Evolutionary conservation across 2,888 invertebrate genomes (phyloP), one percentile per base, ranked within the genome.

Genomic region (Sceliomorpha sp.): DNA sequence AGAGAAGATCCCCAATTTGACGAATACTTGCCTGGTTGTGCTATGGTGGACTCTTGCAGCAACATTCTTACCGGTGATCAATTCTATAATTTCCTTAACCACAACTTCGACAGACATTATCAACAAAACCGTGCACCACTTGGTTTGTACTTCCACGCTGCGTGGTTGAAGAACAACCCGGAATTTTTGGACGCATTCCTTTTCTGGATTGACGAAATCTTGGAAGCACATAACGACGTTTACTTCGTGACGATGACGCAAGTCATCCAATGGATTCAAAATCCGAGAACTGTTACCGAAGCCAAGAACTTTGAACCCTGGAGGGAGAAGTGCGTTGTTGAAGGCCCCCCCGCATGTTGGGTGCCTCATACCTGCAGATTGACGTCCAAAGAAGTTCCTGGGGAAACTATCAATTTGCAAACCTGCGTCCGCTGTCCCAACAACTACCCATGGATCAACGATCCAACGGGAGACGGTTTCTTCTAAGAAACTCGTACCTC

Each of bases 211-310:
- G 97, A 97, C 86, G 97, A 97, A 89, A 92, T 96, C 63, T 89
- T 96, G 27, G 90, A 92, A 77, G 94, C 93, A 75, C 95, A 96
- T 90, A 95, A 95, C 75, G 97, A 97, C 85, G 97, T 97, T 6
- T 97, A 96, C 89, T 97, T 97, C 87, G 95, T 96, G 9, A 97
- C 97, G 63, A 97, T 96, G 96, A 97, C 97, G n/a, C 96, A 96
- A 88, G 96, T 96, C 4, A 96, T 97, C 78, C 97, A 97, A 86
- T 97, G 97, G 97, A 96, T 97, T 84, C 97, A 97, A 86, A 96
- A 96, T 87, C 97, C 97, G 37, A 91, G 95, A 66, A 96, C 96
- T 8, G 86, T 95, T 76, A 91, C 92, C 56, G 96, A 96, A 88
- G 94, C 94, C 45, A 96, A 96, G 91, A 96, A 94, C 91, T 97